Percentiles rank a stretch among this genome's conserved stretches.
Evolutionary conservation across 2,113 vertebrate species (phyloP).

Genomic region (Mormoops blainvillei): DNA sequence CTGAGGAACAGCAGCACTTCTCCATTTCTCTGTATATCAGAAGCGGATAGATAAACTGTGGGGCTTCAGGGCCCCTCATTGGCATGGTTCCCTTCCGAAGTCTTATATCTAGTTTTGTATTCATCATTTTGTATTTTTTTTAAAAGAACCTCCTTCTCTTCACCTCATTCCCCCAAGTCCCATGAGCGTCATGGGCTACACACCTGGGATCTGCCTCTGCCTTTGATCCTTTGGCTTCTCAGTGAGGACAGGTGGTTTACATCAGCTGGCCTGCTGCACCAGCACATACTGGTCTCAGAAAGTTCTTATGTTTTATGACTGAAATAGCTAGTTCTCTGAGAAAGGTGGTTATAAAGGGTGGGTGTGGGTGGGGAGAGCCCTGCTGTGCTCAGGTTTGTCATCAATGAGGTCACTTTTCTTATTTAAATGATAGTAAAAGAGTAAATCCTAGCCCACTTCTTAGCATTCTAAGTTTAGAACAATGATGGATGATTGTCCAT

Average conservation of each 20-base stretch:
- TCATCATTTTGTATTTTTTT: neutral
- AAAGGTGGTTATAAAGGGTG: neutral
- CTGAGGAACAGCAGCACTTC: neutral
- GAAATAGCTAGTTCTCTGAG: neutral
- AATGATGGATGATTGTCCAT: neutral
- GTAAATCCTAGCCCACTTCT: neutral
- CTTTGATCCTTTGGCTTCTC: neutral
- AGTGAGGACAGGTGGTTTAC: neutral
- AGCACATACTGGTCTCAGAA: neutral
- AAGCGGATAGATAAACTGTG: neutral
- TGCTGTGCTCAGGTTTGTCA: neutral
- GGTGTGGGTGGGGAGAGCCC: neutral
- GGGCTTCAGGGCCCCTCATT: neutral
- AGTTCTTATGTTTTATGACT: neutral
- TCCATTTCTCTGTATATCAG: neutral
- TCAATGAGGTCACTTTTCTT: slow-evolving; percentile 47
- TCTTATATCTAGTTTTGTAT: neutral
- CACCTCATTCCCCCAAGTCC: neutral
- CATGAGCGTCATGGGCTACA: neutral
- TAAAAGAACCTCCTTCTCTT: neutral
- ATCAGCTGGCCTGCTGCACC: neutral
- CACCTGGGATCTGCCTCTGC: neutral
- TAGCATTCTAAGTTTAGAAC: slow-evolving; percentile 4
- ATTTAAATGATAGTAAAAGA: slow-evolving; percentile 26
- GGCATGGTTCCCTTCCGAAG: neutral